phyloP scores from a whole-genome alignment of 2,888 invertebrate genomes.

The Ypsolopha scabrella region DNA sequence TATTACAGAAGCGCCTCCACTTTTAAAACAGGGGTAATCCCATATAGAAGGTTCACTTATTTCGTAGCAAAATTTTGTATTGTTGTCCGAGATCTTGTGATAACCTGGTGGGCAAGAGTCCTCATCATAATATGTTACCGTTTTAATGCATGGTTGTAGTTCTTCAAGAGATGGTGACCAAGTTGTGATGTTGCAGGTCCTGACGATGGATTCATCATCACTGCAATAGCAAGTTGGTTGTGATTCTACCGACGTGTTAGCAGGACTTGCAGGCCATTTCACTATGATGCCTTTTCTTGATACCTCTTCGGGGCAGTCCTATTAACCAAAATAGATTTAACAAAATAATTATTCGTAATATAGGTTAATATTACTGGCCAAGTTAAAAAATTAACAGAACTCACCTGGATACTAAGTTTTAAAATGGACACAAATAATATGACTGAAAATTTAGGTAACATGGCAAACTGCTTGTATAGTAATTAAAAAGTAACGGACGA shows the following conservation, averaged over 20 bases:
- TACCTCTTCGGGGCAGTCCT: neutral
- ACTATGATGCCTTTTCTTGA: slow-evolving; percentile 4
- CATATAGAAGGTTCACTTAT: slow-evolving; percentile 30
- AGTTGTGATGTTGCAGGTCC: slow-evolving; percentile 26
- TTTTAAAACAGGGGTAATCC: slow-evolving; percentile 47
- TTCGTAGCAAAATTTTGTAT: slow-evolving; percentile 43
- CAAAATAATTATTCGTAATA: too few species aligned
- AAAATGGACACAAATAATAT: too few species aligned
- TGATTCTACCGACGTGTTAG: slow-evolving; percentile 10
- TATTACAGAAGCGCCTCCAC: slow-evolving; percentile 47
- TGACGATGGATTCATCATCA: neutral
- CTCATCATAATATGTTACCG: slow-evolving; percentile 28
- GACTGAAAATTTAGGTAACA: too few species aligned
- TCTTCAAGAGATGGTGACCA: slow-evolving; percentile 37
- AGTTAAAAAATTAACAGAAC: too few species aligned
- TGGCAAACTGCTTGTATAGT: too few species aligned
- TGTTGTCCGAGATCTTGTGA: slow-evolving; percentile 30
- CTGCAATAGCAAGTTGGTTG: neutral
- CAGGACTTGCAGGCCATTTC: neutral
- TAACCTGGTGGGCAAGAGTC: slow-evolving; percentile 45
- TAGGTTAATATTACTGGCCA: too few species aligned
- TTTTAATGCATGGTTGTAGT: slow-evolving; percentile 31
- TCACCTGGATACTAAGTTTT: too few species aligned
- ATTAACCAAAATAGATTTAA: neutral
- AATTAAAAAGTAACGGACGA: too few species aligned